These are phyloP conservation scores for Cynoglossus semilaevis DNA, from an alignment of 2,113 vertebrate genomes.

Conservation along the genomic window DNA sequence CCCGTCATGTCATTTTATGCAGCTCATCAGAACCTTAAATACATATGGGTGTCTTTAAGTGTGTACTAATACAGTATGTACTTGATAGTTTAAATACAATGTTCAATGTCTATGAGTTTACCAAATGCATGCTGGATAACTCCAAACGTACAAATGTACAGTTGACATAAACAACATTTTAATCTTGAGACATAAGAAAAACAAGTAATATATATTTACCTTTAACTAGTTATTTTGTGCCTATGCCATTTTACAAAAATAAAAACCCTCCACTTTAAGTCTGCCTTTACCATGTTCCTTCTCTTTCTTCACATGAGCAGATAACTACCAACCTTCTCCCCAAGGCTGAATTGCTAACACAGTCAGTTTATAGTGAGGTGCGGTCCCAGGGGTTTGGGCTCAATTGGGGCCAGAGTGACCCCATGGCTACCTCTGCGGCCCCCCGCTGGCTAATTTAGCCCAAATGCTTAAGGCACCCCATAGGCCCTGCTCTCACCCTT, in stretches of 20 bases:
- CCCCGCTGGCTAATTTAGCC: conserved; percentile 42
- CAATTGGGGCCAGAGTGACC: conserved; percentile 44
- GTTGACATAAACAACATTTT: too few relatives aligned
- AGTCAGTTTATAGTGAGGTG: conserved; percentile 29
- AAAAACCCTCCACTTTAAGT: background rate
- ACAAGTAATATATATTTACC: too few relatives aligned
- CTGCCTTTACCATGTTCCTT: conserved; percentile 6
- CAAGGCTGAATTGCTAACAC: conserved; percentile 40
- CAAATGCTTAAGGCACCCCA: conserved; percentile 25
- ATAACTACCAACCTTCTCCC: conserved; percentile 28
- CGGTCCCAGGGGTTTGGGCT: conserved; percentile 33
- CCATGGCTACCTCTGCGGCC: conserved; percentile 8
- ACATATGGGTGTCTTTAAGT: too few relatives aligned
- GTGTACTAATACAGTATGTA: too few relatives aligned
- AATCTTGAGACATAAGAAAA: too few relatives aligned
- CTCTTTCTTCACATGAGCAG: conserved; percentile 10
- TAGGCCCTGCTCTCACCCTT: conserved; percentile 33
- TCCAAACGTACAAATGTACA: too few relatives aligned
- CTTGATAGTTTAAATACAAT: too few relatives aligned
- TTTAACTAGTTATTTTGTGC: too few relatives aligned
- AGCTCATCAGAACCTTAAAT: too few relatives aligned
- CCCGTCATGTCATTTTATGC: too few relatives aligned
- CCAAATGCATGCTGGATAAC: too few relatives aligned
- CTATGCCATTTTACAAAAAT: background rate
- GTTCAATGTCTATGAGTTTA: too few relatives aligned